Percentiles rank a stretch among this genome's conserved stretches.
These are phyloP conservation scores for Eristalis pertinax DNA, from an alignment of 2,888 invertebrate species.

Conservation along the genomic window DNA sequence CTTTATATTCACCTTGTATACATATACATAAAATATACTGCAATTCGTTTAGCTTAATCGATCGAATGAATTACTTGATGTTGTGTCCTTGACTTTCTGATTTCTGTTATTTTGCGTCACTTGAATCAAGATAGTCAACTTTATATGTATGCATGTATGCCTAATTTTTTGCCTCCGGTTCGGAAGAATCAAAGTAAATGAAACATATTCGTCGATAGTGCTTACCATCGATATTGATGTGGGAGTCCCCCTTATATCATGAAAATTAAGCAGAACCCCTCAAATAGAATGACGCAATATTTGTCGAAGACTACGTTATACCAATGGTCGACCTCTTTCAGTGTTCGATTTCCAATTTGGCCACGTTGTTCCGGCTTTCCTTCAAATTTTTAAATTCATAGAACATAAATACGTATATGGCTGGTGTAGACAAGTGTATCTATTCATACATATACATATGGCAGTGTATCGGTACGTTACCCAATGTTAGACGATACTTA, in stretches of 20 bases:
- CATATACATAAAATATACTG: not conserved
- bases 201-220: too few relatives aligned
- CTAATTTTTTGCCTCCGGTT: not conserved
- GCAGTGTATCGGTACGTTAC: not conserved
- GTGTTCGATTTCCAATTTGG: not conserved
- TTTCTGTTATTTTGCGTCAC: not conserved
- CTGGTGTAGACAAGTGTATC: not conserved
- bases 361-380: slow-evolving; percentile 5
- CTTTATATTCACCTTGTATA: not conserved
- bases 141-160: not conserved
- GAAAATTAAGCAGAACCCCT: slow-evolving; percentile 11
- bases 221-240: not conserved
- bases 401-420: not conserved
- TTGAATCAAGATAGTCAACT: not conserved
- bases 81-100: slow-evolving; percentile 14
- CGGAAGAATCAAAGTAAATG: not conserved
- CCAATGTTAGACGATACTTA: not conserved
- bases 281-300: slow-evolving; percentile 60
- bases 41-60: slow-evolving; percentile 1
- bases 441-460: not conserved
- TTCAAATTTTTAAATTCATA: not conserved
- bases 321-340: slow-evolving; percentile 36
- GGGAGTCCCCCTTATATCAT: not conserved
- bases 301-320: slow-evolving; percentile 44
- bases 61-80: not conserved